These are phyloP conservation scores for Lasioglossum villosulum DNA, from an alignment of 2,888 invertebrate species.

Conservation along the genomic window DNA sequence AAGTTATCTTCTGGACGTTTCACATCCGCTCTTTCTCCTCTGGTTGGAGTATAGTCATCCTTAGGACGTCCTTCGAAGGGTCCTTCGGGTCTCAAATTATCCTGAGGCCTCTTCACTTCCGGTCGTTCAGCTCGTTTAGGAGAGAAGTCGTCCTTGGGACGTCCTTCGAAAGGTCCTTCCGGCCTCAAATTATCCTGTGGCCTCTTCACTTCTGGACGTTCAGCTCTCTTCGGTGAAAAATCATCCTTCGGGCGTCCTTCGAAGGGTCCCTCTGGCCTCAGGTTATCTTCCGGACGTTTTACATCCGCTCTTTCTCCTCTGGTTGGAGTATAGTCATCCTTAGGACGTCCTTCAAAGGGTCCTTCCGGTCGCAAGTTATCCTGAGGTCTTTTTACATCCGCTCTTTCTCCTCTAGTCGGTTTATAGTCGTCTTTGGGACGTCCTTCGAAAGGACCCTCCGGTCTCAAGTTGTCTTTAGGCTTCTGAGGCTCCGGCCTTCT, in stretches of 20 bases:
- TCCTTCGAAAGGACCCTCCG: slow-evolving; percentile 82
- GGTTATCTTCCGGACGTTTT: slow-evolving; percentile 82
- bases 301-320: slow-evolving; percentile 85
- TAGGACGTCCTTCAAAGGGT: slow-evolving; percentile 85
- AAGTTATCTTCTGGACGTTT: slow-evolving; percentile 83
- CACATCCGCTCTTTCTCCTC: slow-evolving; percentile 85
- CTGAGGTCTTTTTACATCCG: slow-evolving; percentile 84
- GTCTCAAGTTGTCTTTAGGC: slow-evolving; percentile 81
- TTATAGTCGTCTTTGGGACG: slow-evolving; percentile 65
- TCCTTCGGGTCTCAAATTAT: slow-evolving; percentile 86
- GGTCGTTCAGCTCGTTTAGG: slow-evolving; percentile 53
- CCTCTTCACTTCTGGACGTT: slow-evolving; percentile 85
- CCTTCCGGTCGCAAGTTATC: slow-evolving; percentile 87
- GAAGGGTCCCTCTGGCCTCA: slow-evolving; percentile 84
- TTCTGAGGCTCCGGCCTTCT: slow-evolving; percentile 85
- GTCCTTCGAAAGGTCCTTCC: slow-evolving; percentile 84
- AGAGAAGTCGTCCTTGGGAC: slow-evolving; percentile 60
- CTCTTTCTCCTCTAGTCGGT: slow-evolving; percentile 78
- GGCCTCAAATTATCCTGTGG: slow-evolving; percentile 87
- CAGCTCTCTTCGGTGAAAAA: too few relatives aligned
- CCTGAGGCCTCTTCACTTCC: slow-evolving; percentile 85
- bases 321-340: slow-evolving; percentile 79
- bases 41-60: slow-evolving; percentile 78
- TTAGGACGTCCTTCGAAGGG: slow-evolving; percentile 85
- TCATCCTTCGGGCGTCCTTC: slow-evolving; percentile 84